These are phyloP conservation scores for Ectemnius lituratus DNA, from an alignment of 2,888 invertebrate species.

Conservation along the genomic window DNA sequence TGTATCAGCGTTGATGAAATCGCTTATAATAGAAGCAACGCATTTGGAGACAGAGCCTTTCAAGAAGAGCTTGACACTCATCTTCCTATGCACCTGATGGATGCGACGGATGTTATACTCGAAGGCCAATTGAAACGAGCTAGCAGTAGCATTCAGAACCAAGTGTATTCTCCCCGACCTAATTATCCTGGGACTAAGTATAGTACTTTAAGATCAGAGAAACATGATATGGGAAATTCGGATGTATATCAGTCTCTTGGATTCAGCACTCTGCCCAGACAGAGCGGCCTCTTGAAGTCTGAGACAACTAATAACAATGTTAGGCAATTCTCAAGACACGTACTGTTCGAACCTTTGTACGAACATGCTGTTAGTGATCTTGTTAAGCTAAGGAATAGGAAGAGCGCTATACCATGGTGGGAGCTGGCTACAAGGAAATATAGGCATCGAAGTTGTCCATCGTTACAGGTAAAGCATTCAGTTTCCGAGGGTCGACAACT, in stretches of 20 bases:
- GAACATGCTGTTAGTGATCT: conserved; percentile 77
- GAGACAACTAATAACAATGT: conserved; percentile 59
- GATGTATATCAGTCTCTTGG: conserved; percentile 33
- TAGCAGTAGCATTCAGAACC: conserved; percentile 22
- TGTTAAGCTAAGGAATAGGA: conserved; percentile 66
- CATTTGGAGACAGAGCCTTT: conserved; percentile 1
- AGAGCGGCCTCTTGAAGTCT: conserved; percentile 64
- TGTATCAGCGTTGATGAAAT: conserved; percentile 64
- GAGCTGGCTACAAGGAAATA: conserved; percentile 90
- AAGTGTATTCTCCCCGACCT: conserved; percentile 18
- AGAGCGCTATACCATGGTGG: conserved; percentile 87
- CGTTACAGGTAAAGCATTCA: conserved; percentile 82
- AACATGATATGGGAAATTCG: conserved; percentile 35
- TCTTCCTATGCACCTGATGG: conserved; percentile 58
- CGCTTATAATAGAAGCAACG: conserved; percentile 35
- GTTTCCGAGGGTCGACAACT: background rate
- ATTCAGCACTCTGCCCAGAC: conserved; percentile 70
- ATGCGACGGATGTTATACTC: conserved; percentile 71
- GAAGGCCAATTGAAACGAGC: conserved; percentile 61
- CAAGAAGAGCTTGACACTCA: conserved; percentile 13
- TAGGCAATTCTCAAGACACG: conserved; percentile 70
- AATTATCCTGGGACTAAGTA: conserved; percentile 58
- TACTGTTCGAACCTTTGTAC: conserved; percentile 76
- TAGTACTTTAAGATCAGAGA: conserved; percentile 65
- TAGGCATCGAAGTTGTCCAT: conserved; percentile 90